Evolutionary conservation across 2,113 vertebrate genomes (phyloP).

Genomic region (Esox niger): DNA sequence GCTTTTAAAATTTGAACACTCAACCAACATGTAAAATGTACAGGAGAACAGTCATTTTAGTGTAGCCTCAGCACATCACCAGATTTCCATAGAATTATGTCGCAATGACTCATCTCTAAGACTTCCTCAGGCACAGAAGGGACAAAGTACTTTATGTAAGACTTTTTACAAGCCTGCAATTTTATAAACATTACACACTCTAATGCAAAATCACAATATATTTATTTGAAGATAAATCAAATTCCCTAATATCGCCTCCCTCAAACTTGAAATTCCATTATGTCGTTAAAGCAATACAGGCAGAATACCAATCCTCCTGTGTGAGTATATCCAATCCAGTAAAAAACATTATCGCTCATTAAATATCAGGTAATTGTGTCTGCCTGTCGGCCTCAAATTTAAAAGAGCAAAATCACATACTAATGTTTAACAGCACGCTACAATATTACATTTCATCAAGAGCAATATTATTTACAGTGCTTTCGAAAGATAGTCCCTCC

Average conservation of each 20-base stretch:
- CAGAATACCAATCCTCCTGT: background rate
- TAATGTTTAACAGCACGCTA: background rate
- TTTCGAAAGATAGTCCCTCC: slow-evolving; percentile 35
- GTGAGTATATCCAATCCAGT: background rate
- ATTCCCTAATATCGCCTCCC: background rate
- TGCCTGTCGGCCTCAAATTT: background rate
- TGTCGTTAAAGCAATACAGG: background rate
- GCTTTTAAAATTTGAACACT: too few species aligned
- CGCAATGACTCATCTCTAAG: background rate
- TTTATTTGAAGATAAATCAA: background rate
- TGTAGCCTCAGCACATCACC: too few species aligned
- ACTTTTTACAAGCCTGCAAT: too few species aligned
- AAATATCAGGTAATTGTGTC: background rate
- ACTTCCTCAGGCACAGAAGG: background rate
- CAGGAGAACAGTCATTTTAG: too few species aligned
- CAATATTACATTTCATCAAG: background rate
- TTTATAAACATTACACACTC: too few species aligned
- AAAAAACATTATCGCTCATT: background rate
- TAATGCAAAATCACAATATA: too few species aligned
- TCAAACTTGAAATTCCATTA: too few species aligned
- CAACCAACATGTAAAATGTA: too few species aligned
- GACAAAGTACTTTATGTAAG: background rate
- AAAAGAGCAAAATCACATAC: background rate
- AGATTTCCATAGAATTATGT: too few species aligned
- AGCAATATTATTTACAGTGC: slow-evolving; percentile 52